Conservation (phyloP, 2,888 invertebrate species). For the Pheosia gnoma region DNA sequence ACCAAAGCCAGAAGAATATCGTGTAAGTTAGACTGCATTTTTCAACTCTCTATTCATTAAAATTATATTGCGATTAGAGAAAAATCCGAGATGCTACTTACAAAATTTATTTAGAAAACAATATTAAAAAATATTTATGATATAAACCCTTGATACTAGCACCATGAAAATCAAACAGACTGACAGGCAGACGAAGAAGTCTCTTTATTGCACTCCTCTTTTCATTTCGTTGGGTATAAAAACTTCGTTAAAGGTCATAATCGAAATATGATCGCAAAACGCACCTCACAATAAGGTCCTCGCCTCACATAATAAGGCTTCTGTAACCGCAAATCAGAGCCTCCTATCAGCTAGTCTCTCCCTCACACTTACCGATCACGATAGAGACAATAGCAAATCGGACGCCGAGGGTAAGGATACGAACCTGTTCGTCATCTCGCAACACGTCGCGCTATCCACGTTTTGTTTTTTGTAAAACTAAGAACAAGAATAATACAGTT, state of each 20-base stretch:
- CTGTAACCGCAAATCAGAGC: conserved; percentile 62
- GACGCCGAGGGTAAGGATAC: conserved; percentile 41
- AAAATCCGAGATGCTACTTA: no score
- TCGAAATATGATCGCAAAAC: conserved; percentile 8
- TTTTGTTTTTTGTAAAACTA: conserved; percentile 53
- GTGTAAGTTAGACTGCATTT: no score
- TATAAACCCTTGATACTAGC: no score
- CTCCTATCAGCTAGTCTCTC: conserved; percentile 36
- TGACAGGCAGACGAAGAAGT: no score
- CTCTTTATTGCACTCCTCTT: no score
- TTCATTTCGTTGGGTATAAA: background rate
- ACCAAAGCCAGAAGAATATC: no score
- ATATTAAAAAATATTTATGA: no score
- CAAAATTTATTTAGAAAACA: no score
- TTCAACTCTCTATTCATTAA: no score
- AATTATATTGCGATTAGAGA: no score
- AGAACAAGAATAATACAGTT: conserved; percentile 33
- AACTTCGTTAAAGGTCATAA: background rate
- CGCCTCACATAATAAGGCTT: conserved; percentile 58
- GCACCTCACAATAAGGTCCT: conserved; percentile 10
- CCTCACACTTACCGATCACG: conserved; percentile 28
- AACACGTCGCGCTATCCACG: conserved; percentile 35
- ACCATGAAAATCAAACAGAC: no score
- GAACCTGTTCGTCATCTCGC: conserved; percentile 61
- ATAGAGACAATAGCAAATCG: conserved; percentile 44